phyloP scores from a whole-genome alignment of 2,113 vertebrate species.

The Ahaetulla prasina region DNA sequence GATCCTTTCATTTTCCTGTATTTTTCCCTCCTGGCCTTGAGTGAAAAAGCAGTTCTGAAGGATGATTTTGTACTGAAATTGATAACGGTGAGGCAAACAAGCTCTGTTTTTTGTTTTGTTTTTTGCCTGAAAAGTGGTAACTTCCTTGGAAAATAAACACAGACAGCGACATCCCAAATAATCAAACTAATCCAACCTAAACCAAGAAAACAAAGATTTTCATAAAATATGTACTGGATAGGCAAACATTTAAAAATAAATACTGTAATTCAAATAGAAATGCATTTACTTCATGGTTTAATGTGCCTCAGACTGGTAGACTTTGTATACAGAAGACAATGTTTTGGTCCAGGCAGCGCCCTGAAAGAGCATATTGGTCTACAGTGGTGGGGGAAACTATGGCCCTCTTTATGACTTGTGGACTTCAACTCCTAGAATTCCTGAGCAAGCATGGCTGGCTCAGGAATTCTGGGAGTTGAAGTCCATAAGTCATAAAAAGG shows the following conservation, averaged over 20 bases:
- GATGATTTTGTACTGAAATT: neutral
- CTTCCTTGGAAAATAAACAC: neutral
- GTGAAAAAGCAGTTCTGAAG: neutral
- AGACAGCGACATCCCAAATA: neutral
- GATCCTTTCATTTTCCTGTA: neutral
- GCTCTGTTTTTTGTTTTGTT: neutral
- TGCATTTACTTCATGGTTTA: neutral
- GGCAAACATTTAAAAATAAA: neutral
- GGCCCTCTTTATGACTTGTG: neutral
- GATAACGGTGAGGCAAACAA: neutral
- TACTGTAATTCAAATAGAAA: neutral
- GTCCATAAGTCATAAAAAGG: neutral
- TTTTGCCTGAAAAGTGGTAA: neutral
- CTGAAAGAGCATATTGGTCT: neutral
- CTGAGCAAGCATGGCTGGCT: too few relatives aligned
- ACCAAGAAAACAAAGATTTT: neutral
- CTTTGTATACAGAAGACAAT: neutral
- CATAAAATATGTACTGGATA: neutral
- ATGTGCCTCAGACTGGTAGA: neutral
- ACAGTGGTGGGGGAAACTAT: neutral
- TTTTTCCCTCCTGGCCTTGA: neutral
- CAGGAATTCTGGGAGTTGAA: neutral
- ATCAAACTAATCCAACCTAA: neutral
- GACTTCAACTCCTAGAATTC: neutral
- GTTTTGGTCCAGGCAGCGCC: neutral